Evolutionary conservation across 92 coral and sea anemone genomes (phyloP), one percentile per base, ranked within the genome.

Genomic region (Ricordea florida): DNA sequence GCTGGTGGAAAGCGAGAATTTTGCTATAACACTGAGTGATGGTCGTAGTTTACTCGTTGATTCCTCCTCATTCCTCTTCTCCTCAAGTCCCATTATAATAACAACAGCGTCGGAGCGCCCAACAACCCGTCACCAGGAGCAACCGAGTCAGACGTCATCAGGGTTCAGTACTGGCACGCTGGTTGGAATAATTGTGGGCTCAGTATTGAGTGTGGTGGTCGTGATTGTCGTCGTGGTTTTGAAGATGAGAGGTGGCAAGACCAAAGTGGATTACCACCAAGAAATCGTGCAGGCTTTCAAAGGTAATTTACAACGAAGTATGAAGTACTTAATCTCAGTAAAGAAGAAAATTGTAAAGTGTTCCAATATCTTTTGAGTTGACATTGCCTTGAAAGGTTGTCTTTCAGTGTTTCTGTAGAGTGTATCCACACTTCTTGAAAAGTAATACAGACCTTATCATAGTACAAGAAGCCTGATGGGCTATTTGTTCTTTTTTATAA

Each of bases 11-110:
- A 62, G 33, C 16, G 82, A 72, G 16, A 65, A 47, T 33, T 72
- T 93, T 48, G 57, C 70, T 30, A 23, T 93, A 4, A 74, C 55
- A 11, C 61, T 87, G 21, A 35, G 84, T 2, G 83, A 74, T 56
- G 93, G 87, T 16, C 62, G 32, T 20, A 80, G 13, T 6, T 44
- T 89, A 20, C 29, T 42, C 22, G 93, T 72, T 7, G 85, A 78
- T 37, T 46, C 83, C 0, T 10, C 24, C 13, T 84, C 87, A 4
- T 73, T 89, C 44, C 57, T 48, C 29, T 50, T 53, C 36, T 69
- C 41, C 35, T 40, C 45, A 5, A 40, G 35, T 8, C 60, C 18
- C 15, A 18, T 34, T 26, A 36, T 18, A 6, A 21, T 62, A 18
- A 4, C 42, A 15, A 1, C 69, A 49, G 5, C 20, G 11, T 15